Percentiles rank a stretch among this genome's conserved stretches.
Evolutionary conservation across 2,113 vertebrate genomes (phyloP).

Genomic region (Mandrillus leucophaeus): DNA sequence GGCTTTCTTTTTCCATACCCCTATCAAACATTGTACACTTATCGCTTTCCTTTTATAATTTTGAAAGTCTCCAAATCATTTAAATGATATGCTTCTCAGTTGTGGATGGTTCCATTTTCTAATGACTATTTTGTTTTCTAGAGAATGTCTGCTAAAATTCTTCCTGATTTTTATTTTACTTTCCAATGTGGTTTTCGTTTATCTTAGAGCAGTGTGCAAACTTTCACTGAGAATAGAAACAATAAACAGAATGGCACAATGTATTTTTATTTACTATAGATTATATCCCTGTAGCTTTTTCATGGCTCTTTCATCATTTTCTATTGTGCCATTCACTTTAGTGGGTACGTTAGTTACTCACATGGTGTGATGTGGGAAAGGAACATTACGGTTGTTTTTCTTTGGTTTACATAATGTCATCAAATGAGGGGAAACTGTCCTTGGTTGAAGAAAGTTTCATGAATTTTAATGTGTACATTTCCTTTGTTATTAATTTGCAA

Average conservation of each 20-base stretch:
- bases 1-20: not conserved
- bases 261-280: not conserved
- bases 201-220: not conserved
- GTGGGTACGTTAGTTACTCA: not conserved
- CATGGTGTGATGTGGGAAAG: not conserved
- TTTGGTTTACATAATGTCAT: not conserved
- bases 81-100: not conserved
- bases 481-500: slow-evolving; percentile 16
- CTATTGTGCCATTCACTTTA: not conserved
- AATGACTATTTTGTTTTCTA: not conserved
- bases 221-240: slow-evolving; percentile 15
- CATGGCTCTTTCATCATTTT: not conserved
- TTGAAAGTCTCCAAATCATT: not conserved
- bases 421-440: not conserved
- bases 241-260: not conserved
- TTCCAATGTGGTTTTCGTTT: slow-evolving; percentile 8
- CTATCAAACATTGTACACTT: not conserved
- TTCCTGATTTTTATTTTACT: slow-evolving; percentile 17
- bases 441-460: not conserved
- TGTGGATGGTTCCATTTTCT: not conserved
- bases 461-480: not conserved
- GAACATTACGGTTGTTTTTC: not conserved
- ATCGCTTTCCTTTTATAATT: not conserved
- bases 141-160: slow-evolving; percentile 1
- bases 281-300: not conserved